These are phyloP conservation scores for Zelleria hepariella DNA, from an alignment of 2,888 invertebrate species.

Conservation along the genomic window DNA sequence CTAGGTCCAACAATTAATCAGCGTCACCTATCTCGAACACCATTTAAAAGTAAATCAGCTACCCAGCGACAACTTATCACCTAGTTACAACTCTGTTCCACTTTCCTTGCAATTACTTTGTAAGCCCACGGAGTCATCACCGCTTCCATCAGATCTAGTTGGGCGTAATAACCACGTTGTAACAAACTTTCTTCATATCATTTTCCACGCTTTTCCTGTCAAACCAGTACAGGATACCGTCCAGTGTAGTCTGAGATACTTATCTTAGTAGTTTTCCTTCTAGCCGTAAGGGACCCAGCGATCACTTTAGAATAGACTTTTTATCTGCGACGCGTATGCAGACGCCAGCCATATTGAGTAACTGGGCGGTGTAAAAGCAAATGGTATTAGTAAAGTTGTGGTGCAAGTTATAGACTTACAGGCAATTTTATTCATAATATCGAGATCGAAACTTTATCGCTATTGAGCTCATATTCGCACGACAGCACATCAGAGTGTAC, in stretches of 20 bases:
- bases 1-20: not conserved
- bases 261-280: not conserved
- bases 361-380: not conserved
- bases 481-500: too few species aligned
- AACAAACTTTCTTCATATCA: constrained; percentile 7
- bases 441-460: too few species aligned
- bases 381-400: not conserved
- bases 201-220: constrained; percentile 10
- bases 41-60: not conserved
- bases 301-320: not conserved
- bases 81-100: not conserved
- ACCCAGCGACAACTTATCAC: not conserved
- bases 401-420: not conserved
- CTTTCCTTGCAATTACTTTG: not conserved
- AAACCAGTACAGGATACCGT: constrained; percentile 5
- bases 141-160: constrained; percentile 1
- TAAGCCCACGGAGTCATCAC: not conserved
- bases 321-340: not conserved
- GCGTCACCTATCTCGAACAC: not conserved
- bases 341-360: not conserved
- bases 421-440: too few species aligned
- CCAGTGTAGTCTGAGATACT: constrained; percentile 4
- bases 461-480: too few species aligned
- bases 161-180: not conserved
- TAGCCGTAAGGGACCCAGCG: not conserved